Evolutionary conservation across 2,888 invertebrate species (phyloP), one percentile per base, ranked within the genome.

Genomic region (Automeris io): DNA sequence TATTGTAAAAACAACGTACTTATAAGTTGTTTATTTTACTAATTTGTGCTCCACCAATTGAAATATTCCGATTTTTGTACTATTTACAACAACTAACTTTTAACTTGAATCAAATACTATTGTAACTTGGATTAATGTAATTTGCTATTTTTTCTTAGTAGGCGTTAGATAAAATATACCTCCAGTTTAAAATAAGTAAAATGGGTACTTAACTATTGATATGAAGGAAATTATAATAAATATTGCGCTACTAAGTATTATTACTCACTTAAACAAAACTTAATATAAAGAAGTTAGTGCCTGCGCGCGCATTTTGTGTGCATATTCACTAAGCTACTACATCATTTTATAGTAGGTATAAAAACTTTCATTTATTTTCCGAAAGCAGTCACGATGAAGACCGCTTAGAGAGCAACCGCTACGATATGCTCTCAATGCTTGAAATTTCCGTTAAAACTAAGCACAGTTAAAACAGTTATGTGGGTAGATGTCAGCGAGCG

Each of bases 401-500:
- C 54, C 61, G 65, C 70, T 61, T 53, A 54, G 66, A 61, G 69
- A 53, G 55, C 52, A 57, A 71, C 73, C 79, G 78, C 66, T 51
- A 52, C 55, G 41, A 35, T 42, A 39, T 43, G 36, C 52, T 54
- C 44, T 51, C 47, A 46, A 68, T 71, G 71, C 50, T 49, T 54
- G 63, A n/a, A n/a, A 57, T 63, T 66, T 61, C 57, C 54, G 51
- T 53, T 42, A 35, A 42, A 43, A 47, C 42, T 53, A 54, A 62
- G 59, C 49, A 51, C 56, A 53, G 46, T 54, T 45, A 54, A 56
- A 51, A 51, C 48, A 49, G 56, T 67, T 51, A 90, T 90, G 86
- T 91, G 90, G 82, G 87, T 90, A 59, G 88, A 90, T 57, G 82
- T 90, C 25, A 88, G 81, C 51, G 86, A 87, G 53, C 88, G 88